phyloP scores from a whole-genome alignment of 92 coral and sea anemone species.

The Phymanthus crucifer region DNA sequence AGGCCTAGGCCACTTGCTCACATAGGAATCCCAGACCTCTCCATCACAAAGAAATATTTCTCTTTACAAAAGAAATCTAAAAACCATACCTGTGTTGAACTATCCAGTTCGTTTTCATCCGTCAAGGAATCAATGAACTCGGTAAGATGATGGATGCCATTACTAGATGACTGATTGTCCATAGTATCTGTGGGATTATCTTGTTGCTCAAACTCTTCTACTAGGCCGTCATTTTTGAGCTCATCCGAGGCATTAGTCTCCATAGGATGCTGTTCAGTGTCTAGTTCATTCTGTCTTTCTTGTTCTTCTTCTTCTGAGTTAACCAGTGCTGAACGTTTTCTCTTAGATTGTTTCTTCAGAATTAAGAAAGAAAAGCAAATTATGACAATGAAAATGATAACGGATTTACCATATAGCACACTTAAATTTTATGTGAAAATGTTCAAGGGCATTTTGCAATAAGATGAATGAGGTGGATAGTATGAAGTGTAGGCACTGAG shows the following conservation, averaged over 20 bases:
- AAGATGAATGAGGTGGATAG: too few relatives aligned
- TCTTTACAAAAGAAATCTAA: not conserved
- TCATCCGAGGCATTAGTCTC: not conserved
- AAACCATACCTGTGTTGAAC: not conserved
- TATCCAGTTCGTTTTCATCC: not conserved
- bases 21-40: too few relatives aligned
- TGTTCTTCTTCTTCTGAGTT: not conserved
- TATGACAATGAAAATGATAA: not conserved
- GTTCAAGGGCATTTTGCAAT: too few relatives aligned
- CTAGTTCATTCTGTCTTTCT: not conserved
- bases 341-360: not conserved
- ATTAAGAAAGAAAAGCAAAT: not conserved
- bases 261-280: not conserved
- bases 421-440: too few relatives aligned
- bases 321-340: not conserved
- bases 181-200: not conserved
- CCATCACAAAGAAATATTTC: too few relatives aligned
- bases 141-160: not conserved
- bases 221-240: not conserved
- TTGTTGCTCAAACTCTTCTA: not conserved
- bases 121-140: not conserved
- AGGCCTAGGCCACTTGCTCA: too few relatives aligned
- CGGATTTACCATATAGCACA: not conserved
- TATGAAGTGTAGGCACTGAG: too few relatives aligned
- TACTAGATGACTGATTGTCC: not conserved